Percentiles rank a stretch among this genome's conserved stretches.
These are phyloP conservation scores for Choloepus didactylus DNA, from an alignment of 2,797 vertebrate genomes.

Conservation along the genomic window DNA sequence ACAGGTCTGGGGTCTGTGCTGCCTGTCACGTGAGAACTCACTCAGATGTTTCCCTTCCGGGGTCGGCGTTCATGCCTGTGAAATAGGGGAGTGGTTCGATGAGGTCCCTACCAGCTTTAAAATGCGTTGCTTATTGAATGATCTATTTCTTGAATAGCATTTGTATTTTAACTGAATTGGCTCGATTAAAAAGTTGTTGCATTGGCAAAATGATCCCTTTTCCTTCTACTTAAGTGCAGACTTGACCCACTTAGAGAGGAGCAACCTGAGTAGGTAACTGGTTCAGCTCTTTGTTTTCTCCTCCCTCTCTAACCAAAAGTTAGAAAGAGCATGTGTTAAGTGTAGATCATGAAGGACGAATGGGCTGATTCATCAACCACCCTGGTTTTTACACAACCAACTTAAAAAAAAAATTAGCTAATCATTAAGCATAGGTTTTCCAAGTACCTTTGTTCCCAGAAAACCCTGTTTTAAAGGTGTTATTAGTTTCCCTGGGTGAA, in stretches of 20 bases:
- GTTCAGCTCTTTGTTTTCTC: background rate
- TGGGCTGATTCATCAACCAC: background rate
- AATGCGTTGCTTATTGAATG: background rate
- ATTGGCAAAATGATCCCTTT: background rate
- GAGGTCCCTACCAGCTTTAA: background rate
- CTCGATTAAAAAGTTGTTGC: background rate
- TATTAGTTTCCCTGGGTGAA: background rate
- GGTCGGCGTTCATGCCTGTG: background rate
- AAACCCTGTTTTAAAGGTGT: no score
- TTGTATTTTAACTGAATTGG: background rate
- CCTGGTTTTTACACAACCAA: background rate
- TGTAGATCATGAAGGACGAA: background rate
- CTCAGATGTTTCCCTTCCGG: background rate
- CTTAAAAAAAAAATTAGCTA: background rate
- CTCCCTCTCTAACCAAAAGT: accelerated
- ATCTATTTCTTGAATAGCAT: background rate
- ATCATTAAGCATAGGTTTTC: background rate
- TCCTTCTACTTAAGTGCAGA: background rate
- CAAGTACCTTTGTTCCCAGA: background rate
- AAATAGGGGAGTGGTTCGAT: background rate
- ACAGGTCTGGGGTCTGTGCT: accelerated
- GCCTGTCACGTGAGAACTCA: background rate
- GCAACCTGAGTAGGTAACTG: accelerated
- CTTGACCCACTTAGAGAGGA: background rate
- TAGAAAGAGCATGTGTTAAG: background rate